phyloP scores from a whole-genome alignment of 2,113 vertebrate genomes.

The Sylvia atricapilla region DNA sequence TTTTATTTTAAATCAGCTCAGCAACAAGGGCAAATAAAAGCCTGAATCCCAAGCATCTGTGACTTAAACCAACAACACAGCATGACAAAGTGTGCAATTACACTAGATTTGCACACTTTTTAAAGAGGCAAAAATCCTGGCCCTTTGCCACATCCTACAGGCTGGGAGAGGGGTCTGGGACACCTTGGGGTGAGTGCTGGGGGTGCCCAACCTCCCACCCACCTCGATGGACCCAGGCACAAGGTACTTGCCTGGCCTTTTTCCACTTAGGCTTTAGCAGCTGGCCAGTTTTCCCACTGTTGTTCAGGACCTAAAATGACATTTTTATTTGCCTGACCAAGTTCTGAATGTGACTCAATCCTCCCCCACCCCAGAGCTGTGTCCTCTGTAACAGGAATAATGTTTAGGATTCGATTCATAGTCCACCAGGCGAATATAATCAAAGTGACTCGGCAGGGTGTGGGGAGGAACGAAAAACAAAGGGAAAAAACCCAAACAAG shows the following conservation, averaged over 20 bases:
- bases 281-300: background rate
- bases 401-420: background rate
- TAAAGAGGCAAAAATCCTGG: background rate
- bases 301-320: background rate
- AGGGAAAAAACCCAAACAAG: background rate
- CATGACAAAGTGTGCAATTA: background rate
- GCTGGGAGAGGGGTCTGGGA: background rate
- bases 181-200: background rate
- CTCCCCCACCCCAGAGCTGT: background rate
- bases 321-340: background rate
- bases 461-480: background rate
- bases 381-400: background rate
- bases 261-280: background rate
- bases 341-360: background rate
- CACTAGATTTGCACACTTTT: background rate
- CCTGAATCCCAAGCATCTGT: background rate
- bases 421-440: background rate
- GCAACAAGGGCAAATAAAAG: background rate
- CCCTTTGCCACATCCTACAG: background rate
- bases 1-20: background rate
- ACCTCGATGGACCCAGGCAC: background rate
- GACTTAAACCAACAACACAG: background rate
- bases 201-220: background rate
- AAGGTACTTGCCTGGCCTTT: background rate
- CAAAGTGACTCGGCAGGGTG: background rate